Evolutionary conservation across 2,888 invertebrate species (phyloP), one percentile per base, ranked within the genome.

Genomic region (Lycocerus yunnanus): DNA sequence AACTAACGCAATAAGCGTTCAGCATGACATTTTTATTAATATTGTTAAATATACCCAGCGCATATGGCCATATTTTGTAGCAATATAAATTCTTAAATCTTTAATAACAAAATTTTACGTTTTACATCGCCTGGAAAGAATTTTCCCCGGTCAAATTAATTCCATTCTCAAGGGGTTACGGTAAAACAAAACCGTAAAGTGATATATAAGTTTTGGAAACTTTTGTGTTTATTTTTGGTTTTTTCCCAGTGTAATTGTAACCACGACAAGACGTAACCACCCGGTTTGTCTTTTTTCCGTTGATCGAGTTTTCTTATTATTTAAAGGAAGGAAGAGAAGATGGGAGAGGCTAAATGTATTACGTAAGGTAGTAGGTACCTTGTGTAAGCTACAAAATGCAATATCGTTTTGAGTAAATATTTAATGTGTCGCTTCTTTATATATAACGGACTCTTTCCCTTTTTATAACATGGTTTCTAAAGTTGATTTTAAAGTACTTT

Each of bases 371-470:
- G 43, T 43, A 43, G 43, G 43, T 43, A n/a, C n/a, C 43, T 43
- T 43, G 6, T 43, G 43, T 43, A 20, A 63, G 69, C 63, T 27
- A 70, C 69, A 70, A 68, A 66, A 63, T 70, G 61, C 63, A 70
- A 70, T 70, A 70, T 70, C 63, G 43, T 63, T 70, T 65, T 70
- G 63, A 27, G 63, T 70, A 70, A 70, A 70, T 70, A 70, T 70
- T 70, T 70, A 63, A 70, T 70, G 21, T 70, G 69, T 61, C 58
- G 69, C 27, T 14, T 24, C 69, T 63, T 61, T 63, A 70, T 65
- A 63, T 63, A 63, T 27, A 70, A 63, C 20, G 69, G 61, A 24
- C 63, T 70, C 27, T 58, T 70, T 24, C 60, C 15, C 60, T 60
- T 63, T 58, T 70, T 21, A 69, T 27, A 61, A 61, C 21, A 20